A percentile compares a stretch with the other conserved stretches of the same genome.
Evolutionary conservation across 2,797 vertebrate genomes (phyloP).

Genomic region (Austrolebias charrua): DNA sequence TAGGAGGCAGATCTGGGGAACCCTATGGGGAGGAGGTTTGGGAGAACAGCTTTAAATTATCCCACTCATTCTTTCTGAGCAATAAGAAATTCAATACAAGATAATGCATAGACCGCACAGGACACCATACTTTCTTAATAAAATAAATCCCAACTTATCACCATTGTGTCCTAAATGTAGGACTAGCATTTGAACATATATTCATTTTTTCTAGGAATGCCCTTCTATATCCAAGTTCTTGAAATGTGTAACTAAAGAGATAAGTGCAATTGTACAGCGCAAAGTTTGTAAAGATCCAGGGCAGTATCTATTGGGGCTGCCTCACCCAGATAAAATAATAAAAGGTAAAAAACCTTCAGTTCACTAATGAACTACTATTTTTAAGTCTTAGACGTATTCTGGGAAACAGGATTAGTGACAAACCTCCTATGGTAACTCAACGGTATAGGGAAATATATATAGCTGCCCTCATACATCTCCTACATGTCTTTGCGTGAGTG

Average conservation of each 20-base stretch:
- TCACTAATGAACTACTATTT: not conserved
- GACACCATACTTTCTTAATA: not conserved
- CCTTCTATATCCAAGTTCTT: not conserved
- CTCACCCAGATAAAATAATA: not conserved
- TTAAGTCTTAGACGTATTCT: not conserved
- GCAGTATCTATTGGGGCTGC: not conserved
- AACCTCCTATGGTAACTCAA: not conserved
- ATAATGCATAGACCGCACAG: not conserved
- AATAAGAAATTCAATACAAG: not conserved
- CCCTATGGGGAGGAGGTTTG: not conserved
- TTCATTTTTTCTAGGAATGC: not conserved
- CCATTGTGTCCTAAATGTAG: not conserved
- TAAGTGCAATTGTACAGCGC: not conserved
- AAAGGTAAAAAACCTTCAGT: not conserved
- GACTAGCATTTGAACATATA: not conserved
- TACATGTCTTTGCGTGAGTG: too few species aligned
- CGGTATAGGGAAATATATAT: not conserved
- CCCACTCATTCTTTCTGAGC: not conserved
- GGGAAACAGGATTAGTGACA: not conserved
- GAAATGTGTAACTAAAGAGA: not conserved
- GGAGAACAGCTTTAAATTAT: not conserved
- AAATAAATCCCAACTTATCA: not conserved
- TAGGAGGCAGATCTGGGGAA: not conserved
- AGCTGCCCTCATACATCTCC: too few species aligned
- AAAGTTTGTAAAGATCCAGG: not conserved